Conservation (phyloP, 2,888 invertebrate species). For the Andrena bicolor region DNA sequence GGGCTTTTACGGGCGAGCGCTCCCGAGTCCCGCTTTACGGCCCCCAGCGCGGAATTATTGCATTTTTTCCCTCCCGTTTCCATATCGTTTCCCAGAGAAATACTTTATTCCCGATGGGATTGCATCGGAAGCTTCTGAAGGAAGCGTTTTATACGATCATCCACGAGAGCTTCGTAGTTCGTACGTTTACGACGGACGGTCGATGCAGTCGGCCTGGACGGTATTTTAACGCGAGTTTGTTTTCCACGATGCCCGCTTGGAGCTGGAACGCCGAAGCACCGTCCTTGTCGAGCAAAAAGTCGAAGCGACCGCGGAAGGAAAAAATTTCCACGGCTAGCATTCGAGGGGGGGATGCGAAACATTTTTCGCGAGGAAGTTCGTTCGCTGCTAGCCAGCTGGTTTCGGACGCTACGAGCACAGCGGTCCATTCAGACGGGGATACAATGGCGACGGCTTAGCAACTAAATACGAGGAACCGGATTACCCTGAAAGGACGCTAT, state of each 20-base stretch:
- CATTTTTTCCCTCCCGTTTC: background rate
- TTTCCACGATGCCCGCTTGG: background rate
- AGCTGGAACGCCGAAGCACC: background rate
- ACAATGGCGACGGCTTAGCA: background rate
- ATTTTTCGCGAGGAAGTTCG: background rate
- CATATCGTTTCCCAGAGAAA: slow-evolving; percentile 16
- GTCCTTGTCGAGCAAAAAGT: background rate
- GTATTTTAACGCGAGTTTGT: background rate
- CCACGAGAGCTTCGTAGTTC: background rate
- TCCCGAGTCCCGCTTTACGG: slow-evolving; percentile 8
- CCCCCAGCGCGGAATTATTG: slow-evolving; percentile 13
- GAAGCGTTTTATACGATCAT: slow-evolving; percentile 12
- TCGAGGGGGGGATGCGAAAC: background rate
- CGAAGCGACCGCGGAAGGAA: background rate
- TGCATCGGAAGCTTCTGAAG: slow-evolving; percentile 12
- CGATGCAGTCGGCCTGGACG: background rate
- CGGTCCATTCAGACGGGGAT: slow-evolving; percentile 1
- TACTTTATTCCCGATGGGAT: slow-evolving; percentile 15
- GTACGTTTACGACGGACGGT: background rate
- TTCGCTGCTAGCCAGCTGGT: background rate
- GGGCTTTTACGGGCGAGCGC: slow-evolving; percentile 15
- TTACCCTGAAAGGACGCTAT: background rate
- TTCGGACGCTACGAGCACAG: background rate
- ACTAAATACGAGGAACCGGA: slow-evolving; percentile 1
- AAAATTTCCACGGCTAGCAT: background rate